Evolutionary conservation across 1,140 invertebrate genomes (phyloP).

Genomic region (Helicoverpa zea): DNA sequence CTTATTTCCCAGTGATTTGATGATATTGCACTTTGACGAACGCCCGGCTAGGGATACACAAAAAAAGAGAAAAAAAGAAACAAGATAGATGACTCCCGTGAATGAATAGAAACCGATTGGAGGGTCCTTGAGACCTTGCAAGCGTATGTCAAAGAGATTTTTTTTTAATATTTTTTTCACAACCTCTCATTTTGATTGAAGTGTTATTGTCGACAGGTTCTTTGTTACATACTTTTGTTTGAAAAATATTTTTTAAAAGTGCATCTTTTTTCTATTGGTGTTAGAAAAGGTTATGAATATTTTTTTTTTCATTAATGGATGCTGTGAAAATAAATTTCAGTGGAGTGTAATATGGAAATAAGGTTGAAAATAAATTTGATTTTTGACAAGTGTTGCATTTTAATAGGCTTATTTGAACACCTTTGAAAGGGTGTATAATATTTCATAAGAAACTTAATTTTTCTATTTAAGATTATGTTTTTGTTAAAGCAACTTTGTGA

Average conservation of each 20-base stretch:
- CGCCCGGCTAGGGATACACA: slow-evolving; percentile 63
- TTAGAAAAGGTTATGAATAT: not conserved
- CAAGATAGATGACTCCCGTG: slow-evolving; percentile 75
- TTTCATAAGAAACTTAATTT: not conserved
- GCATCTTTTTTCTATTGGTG: not conserved
- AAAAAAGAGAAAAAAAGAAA: slow-evolving; percentile 71
- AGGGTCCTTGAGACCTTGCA: slow-evolving; percentile 41
- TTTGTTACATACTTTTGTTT: not conserved
- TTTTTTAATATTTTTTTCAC: slow-evolving; percentile 38
- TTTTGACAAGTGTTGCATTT: not conserved
- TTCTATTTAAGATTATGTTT: no score
- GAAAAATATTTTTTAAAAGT: not conserved
- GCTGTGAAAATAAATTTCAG: not conserved
- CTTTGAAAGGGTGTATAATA: not conserved
- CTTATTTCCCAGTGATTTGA: slow-evolving; percentile 86
- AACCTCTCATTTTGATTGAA: slow-evolving; percentile 70
- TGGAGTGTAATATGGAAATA: not conserved
- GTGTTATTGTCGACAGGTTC: slow-evolving; percentile 41
- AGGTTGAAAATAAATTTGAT: not conserved
- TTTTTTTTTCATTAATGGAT: not conserved
- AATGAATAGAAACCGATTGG: slow-evolving; percentile 47
- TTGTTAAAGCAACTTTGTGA: no score
- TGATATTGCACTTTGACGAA: slow-evolving; percentile 86
- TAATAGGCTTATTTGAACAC: not conserved
- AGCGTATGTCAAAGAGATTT: slow-evolving; percentile 38